Base-by-base conservation (phyloP, 2,888 invertebrate genomes). In the Barypeithes pellucidus region DNA sequence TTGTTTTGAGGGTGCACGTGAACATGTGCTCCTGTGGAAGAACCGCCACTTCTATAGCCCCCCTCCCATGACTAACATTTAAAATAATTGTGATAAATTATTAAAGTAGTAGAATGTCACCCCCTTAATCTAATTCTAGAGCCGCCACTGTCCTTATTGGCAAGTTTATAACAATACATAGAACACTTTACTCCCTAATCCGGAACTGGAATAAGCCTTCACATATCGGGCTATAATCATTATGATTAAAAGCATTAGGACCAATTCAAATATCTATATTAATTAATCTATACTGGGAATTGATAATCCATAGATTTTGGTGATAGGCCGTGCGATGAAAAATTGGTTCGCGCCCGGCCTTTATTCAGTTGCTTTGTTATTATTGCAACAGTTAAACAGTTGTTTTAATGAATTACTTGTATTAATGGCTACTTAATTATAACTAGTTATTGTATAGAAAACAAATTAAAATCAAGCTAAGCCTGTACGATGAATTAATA, bases 271-370 rank as follows among this genome's bases (percentile, higher is more conserved):
- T 57, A 57, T 57, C 54, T 57, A 57, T 33, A 33, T 33, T 69
- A 69, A 69, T 69, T 63, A 57, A 69, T 69, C 69, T 41, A 1
- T 50, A 60, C 50, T 68, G 52, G 52, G 33, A 33, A 59, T 16
- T 39, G 68, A 61, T 68, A 62, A 62, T 69, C 52, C 14, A 12
- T 24, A 69, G 69, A 69, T 69, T 69, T 50, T 47, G 47, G 12
- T 54, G 69, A 69, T 69, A 62, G 22, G 22, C 29, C 9, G 1
- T 29, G 1, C n/a, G 69, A 52, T 62, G 69, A 69, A 69, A 69
- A 69, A 62, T 69, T 69, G 33, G 47, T 60, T 16, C 45, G 50
- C 67, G 24, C 54, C n/a, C n/a, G n/a, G n/a, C n/a, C n/a, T n/a
- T n/a, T n/a, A n/a, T n/a, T n/a, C 29, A 22, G 14, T 29, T n/a